These are phyloP conservation scores for Rhinopomastus cyanomelas DNA, from an alignment of 2,113 vertebrate genomes.

Conservation along the genomic window DNA sequence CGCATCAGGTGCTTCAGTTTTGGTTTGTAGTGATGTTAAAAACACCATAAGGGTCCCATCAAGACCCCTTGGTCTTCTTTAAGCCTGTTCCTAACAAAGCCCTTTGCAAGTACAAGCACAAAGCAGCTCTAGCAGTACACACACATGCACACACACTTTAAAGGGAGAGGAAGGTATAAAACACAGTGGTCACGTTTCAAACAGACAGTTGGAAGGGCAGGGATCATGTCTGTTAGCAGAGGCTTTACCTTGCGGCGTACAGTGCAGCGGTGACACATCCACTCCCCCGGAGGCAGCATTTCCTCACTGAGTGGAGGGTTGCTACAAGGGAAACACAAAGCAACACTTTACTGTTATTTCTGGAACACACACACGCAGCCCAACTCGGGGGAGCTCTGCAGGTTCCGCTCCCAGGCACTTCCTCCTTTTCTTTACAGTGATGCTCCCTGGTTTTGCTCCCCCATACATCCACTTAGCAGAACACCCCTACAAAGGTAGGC, in stretches of 20 bases:
- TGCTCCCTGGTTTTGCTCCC: not conserved
- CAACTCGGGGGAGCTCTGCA: not conserved
- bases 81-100: not conserved
- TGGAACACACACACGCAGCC: not conserved
- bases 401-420: not conserved
- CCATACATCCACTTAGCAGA: not conserved
- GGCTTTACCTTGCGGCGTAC: conserved; percentile 91
- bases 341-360: conserved; percentile 11
- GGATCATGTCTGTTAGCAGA: not conserved
- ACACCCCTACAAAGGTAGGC: not conserved
- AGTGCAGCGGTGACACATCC: conserved; percentile 99
- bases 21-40: not conserved
- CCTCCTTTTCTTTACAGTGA: not conserved
- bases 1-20: not conserved
- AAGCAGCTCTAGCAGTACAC: not conserved
- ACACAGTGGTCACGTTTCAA: not conserved
- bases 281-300: conserved; percentile 97
- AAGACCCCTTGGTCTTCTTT: not conserved
- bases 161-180: not conserved
- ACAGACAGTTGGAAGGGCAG: not conserved
- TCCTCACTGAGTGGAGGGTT: conserved; percentile 97
- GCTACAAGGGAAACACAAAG: conserved; percentile 72
- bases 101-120: not conserved
- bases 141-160: fast-evolving
- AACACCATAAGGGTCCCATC: not conserved